Base-by-base conservation (phyloP, 2,888 invertebrate species). In the Eretmocerus hayati region DNA sequence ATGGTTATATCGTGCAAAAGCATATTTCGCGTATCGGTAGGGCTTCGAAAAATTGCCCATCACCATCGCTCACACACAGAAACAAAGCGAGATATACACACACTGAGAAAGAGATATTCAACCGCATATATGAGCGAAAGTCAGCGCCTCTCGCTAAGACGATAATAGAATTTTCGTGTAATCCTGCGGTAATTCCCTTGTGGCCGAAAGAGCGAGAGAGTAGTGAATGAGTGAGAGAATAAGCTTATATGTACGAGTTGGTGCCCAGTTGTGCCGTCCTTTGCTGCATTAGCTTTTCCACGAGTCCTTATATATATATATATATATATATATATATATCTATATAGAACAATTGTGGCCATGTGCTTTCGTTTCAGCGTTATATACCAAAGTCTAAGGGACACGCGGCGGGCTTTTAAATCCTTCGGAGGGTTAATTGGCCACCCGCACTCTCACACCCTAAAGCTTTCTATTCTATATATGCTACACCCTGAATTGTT, bases 401-500 rank as follows among this genome's bases (percentile, higher is more conserved):
- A 30, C 30, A 30, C 30, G 50, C 54, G 48, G 53, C 50, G 52
- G 55, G 60, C 59, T 61, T 66, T 64, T 61, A 61, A 65, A 70
- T 65, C 63, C 69, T 68, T 65, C 59, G 54, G 65, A 60, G 70
- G 67, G 65, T 68, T 71, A 71, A 70, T 71, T 71, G 70, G 59
- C 59, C 64, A 60, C n/a, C n/a, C n/a, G n/a, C n/a, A n/a, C n/a
- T n/a, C n/a, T n/a, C n/a, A 59, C 66, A 67, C 69, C 69, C 69
- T 69, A 66, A 69, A 64, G 64, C 63, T 59, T 5, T 36, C 18
- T 19, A 9, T 36, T 5, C 20, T 5, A n/a, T 15, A 16, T 36
- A 18, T 15, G 9, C 36, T 16, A n/a, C n/a, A n/a, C n/a, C n/a
- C n/a, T n/a, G n/a, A n/a, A n/a, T n/a, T n/a, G n/a, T n/a, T n/a